Percentiles rank a stretch among this genome's conserved stretches.
Conservation (phyloP, 2,113 vertebrate genomes). For the Bolborhynchus lineola region DNA sequence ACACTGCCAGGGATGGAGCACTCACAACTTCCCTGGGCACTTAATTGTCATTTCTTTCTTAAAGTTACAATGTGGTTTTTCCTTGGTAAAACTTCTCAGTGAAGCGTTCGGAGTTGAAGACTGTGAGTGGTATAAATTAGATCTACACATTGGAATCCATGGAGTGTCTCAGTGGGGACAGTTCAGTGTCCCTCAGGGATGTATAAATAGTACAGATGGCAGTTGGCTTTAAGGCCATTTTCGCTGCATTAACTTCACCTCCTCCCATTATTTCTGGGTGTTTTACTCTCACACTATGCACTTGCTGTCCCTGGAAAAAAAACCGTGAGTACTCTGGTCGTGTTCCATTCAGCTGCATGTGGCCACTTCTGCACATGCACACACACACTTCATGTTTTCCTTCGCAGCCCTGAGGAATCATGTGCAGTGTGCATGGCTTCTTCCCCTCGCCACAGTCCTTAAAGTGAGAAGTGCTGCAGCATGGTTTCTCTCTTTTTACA, state of each 20-base stretch:
- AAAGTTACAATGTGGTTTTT: neutral
- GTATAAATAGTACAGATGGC: neutral
- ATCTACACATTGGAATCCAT: neutral
- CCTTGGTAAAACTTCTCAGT: neutral
- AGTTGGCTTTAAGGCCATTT: neutral
- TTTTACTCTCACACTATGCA: neutral
- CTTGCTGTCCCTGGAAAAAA: neutral
- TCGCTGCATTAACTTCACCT: neutral
- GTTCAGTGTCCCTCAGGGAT: neutral
- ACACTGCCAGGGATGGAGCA: no score
- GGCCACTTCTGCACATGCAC: neutral
- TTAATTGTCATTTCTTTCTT: neutral
- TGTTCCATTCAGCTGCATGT: neutral
- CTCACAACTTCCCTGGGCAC: no score
- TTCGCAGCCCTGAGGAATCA: neutral
- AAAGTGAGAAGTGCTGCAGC: neutral
- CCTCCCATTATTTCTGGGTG: neutral
- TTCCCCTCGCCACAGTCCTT: neutral
- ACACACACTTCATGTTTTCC: neutral
- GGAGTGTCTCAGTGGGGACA: neutral
- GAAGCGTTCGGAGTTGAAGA: neutral
- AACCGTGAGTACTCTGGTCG: neutral
- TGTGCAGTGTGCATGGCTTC: neutral
- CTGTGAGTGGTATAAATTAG: neutral
- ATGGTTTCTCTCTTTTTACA: neutral